These are phyloP conservation scores for Pempheris klunzingeri DNA, from an alignment of 2,797 vertebrate species.

Conservation along the genomic window DNA sequence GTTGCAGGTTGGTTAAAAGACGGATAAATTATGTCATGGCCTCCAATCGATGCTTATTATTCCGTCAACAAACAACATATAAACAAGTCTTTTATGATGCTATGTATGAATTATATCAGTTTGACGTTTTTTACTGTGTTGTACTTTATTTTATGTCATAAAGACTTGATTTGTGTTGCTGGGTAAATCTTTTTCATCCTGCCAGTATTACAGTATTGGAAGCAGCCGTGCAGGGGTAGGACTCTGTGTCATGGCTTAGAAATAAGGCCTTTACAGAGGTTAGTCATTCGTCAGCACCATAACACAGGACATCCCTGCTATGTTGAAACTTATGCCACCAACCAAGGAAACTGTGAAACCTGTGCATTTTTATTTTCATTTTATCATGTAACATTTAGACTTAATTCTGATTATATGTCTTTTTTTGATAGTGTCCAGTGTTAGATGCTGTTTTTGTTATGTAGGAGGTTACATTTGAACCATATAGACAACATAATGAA, in stretches of 20 bases:
- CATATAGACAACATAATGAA: too few relatives aligned
- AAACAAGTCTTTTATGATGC: not conserved
- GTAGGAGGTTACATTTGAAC: not conserved
- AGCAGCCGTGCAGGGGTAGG: not conserved
- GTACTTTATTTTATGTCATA: not conserved
- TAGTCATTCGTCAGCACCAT: not conserved
- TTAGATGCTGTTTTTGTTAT: not conserved
- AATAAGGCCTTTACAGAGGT: not conserved
- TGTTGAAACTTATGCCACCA: not conserved
- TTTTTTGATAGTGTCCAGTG: too few relatives aligned
- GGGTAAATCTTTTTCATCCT: not conserved
- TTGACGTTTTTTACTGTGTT: not conserved
- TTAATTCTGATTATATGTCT: not conserved
- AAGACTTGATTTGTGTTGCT: not conserved
- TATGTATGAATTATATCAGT: not conserved
- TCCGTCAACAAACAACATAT: not conserved
- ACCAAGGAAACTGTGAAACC: not conserved
- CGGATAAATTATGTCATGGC: not conserved
- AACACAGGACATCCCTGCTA: not conserved
- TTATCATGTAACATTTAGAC: not conserved
- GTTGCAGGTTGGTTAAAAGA: not conserved
- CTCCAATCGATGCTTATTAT: not conserved
- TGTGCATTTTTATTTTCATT: not conserved
- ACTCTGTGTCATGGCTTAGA: not conserved
- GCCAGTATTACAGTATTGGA: not conserved